Evolutionary conservation across 2,888 invertebrate species (phyloP).

Genomic region (Trissolcus japonicus): DNA sequence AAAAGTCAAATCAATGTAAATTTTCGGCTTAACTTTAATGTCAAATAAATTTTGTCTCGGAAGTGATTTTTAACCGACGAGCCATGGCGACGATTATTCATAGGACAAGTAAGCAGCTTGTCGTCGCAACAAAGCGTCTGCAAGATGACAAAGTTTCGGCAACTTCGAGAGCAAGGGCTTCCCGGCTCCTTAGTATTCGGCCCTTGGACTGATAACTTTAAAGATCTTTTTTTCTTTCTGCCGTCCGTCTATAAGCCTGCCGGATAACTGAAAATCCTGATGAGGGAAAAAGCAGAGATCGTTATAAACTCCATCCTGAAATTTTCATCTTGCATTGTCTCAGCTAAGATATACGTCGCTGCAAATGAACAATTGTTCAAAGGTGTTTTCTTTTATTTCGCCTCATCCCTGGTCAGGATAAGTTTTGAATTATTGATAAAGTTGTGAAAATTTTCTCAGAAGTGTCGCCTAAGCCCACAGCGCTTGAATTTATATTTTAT

Average conservation of each 20-base stretch:
- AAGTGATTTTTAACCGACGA: constrained; percentile 53
- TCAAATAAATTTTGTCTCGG: constrained; percentile 32
- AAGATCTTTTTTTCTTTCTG: constrained; percentile 37
- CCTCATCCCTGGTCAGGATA: too few relatives aligned
- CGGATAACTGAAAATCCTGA: constrained; percentile 66
- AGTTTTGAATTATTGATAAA: too few relatives aligned
- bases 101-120: constrained; percentile 47
- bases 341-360: constrained; percentile 6
- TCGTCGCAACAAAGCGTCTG: constrained; percentile 46
- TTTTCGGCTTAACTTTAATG: constrained; percentile 35
- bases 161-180: constrained; percentile 54
- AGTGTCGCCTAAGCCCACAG: too few relatives aligned
- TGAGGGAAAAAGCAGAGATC: constrained; percentile 61
- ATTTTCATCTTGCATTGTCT: not conserved
- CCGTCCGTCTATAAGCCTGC: constrained; percentile 38
- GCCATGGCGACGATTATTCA: constrained; percentile 54
- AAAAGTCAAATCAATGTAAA: constrained; percentile 3
- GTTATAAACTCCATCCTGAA: constrained; percentile 58
- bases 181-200: constrained; percentile 53
- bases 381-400: constrained; percentile 46
- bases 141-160: constrained; percentile 56
- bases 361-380: constrained; percentile 28
- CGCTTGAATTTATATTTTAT: too few relatives aligned
- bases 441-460: too few relatives aligned
- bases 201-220: constrained; percentile 50